These are phyloP conservation scores for Harpegnathos saltator DNA, from an alignment of 1,140 invertebrate genomes.

Conservation along the genomic window DNA sequence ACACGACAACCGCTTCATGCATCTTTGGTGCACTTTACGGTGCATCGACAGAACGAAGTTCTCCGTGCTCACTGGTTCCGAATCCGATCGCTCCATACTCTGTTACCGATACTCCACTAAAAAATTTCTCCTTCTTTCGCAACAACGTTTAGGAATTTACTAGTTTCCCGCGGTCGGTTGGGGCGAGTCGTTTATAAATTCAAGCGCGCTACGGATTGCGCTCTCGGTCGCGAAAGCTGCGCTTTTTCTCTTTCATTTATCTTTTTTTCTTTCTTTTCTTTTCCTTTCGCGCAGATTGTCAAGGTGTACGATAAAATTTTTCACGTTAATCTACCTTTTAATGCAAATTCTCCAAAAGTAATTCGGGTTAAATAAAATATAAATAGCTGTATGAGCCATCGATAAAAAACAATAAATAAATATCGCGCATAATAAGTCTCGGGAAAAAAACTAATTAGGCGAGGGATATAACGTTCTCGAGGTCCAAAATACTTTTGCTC, in stretches of 20 bases:
- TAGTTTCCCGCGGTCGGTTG: neutral
- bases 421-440: no score
- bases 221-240: neutral
- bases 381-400: no score
- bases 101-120: slow-evolving; percentile 29
- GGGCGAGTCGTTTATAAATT: slow-evolving; percentile 67
- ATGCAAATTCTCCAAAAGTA: no score
- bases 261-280: neutral
- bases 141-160: slow-evolving; percentile 48
- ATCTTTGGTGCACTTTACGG: slow-evolving; percentile 61
- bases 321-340: no score
- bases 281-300: no score
- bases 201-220: neutral
- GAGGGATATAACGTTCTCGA: no score
- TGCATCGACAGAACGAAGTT: slow-evolving; percentile 51
- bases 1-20: slow-evolving; percentile 66
- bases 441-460: no score
- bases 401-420: no score
- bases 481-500: neutral
- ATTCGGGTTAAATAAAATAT: no score
- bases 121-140: slow-evolving; percentile 58
- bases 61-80: slow-evolving; percentile 9
- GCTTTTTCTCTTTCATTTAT: no score
- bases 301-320: no score
- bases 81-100: slow-evolving; percentile 46